These are phyloP conservation scores for Aphelocoma coerulescens DNA, from an alignment of 2,113 vertebrate genomes.

Conservation along the genomic window DNA sequence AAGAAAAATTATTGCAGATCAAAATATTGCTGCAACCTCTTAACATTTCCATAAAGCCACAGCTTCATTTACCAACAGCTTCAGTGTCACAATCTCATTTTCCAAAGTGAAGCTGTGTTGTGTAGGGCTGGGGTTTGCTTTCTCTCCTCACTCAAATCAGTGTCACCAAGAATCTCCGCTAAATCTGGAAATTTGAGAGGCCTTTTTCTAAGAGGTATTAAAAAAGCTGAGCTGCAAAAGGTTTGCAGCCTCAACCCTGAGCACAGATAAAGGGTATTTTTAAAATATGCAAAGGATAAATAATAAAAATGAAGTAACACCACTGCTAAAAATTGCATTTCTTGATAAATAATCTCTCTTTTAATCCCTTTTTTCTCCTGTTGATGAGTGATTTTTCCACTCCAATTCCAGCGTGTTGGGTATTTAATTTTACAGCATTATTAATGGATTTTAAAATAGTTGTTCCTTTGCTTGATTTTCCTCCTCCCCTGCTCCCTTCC, in stretches of 20 bases:
- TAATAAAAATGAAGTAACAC: neutral
- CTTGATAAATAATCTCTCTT: neutral
- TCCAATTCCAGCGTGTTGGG: neutral
- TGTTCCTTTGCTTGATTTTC: neutral
- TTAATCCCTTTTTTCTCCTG: neutral
- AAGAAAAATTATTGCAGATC: neutral
- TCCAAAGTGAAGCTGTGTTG: neutral
- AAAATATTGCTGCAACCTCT: neutral
- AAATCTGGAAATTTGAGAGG: neutral
- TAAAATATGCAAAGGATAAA: neutral
- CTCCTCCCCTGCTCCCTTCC: neutral
- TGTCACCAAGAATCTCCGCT: neutral
- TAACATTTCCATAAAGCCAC: neutral
- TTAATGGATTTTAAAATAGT: neutral
- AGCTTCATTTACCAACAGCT: neutral
- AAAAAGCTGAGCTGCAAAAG: neutral
- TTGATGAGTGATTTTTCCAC: neutral
- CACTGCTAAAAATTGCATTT: neutral
- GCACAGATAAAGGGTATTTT: neutral
- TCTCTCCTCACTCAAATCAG: neutral
- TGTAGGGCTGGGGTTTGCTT: neutral
- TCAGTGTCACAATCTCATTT: neutral
- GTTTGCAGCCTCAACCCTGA: neutral
- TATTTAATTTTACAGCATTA: neutral
- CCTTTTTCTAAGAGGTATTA: neutral